These are phyloP conservation scores for Craseonycteris thonglongyai DNA, from an alignment of 2,113 vertebrate genomes.

Conservation along the genomic window DNA sequence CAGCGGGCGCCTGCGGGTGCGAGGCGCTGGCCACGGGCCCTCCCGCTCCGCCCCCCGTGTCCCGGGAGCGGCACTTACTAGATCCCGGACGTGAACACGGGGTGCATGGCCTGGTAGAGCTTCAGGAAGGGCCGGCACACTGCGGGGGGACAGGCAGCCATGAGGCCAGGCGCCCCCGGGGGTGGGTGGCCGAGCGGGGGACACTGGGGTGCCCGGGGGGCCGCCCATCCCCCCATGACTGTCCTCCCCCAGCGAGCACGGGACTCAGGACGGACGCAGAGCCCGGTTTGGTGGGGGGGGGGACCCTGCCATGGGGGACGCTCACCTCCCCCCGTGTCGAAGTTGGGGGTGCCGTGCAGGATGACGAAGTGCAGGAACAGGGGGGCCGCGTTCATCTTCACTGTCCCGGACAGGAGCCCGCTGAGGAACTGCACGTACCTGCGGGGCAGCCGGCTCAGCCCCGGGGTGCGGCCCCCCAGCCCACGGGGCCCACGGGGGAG, in stretches of 20 bases:
- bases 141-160: no score
- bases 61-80: constrained; percentile 81
- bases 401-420: constrained; percentile 90
- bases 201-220: no score
- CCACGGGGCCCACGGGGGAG: accelerated
- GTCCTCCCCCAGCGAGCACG: no score
- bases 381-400: constrained; percentile 93
- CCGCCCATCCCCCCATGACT: no score
- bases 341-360: constrained; percentile 90
- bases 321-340: constrained; percentile 88
- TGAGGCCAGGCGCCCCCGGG: no score
- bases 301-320: accelerated
- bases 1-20: no score
- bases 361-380: constrained; percentile 93
- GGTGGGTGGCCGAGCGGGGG: no score
- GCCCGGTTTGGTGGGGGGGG: no score
- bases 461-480: accelerated
- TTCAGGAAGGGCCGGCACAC: constrained; percentile 92
- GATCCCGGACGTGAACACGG: constrained; percentile 92
- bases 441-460: background rate
- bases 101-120: constrained; percentile 95
- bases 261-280: no score
- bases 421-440: constrained; percentile 95
- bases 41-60: no score
- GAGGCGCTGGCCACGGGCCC: no score